Evolutionary conservation across 2,797 vertebrate genomes (phyloP).

Genomic region (Eupleurogrammus muticus): DNA sequence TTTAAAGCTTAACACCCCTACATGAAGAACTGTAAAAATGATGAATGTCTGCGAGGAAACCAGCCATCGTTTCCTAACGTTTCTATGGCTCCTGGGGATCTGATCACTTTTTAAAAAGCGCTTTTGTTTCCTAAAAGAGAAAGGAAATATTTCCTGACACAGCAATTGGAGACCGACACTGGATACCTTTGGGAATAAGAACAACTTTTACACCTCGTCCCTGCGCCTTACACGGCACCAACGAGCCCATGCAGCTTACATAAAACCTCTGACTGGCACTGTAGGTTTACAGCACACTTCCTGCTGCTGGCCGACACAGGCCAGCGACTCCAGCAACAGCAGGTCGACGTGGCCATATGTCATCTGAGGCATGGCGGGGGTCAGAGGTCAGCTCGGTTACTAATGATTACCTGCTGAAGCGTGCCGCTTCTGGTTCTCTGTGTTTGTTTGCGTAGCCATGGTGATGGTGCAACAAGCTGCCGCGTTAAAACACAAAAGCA

Average conservation of each 20-base stretch:
- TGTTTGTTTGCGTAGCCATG: slow-evolving; percentile 61
- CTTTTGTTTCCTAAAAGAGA: slow-evolving; percentile 25
- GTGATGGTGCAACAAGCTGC: slow-evolving; percentile 48
- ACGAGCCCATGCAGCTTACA: not conserved
- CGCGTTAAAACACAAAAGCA: slow-evolving; percentile 11
- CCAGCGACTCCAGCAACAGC: slow-evolving; percentile 63
- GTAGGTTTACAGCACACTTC: slow-evolving; percentile 20
- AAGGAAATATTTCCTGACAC: slow-evolving; percentile 18
- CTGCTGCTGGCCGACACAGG: slow-evolving; percentile 17
- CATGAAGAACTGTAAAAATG: slow-evolving; percentile 26
- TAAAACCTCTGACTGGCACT: slow-evolving; percentile 4
- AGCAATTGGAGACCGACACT: slow-evolving; percentile 12
- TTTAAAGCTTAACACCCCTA: slow-evolving; percentile 10
- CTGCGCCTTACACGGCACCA: not conserved
- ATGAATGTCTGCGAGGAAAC: slow-evolving; percentile 5
- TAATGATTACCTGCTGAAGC: slow-evolving; percentile 71
- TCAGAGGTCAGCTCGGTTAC: slow-evolving; percentile 61
- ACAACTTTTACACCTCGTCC: not conserved
- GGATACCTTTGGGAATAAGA: not conserved
- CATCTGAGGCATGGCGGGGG: slow-evolving; percentile 49
- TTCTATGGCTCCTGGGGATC: slow-evolving; percentile 26
- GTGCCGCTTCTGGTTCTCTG: slow-evolving; percentile 16
- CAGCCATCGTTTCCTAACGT: slow-evolving; percentile 24
- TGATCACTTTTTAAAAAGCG: slow-evolving; percentile 20
- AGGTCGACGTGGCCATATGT: slow-evolving; percentile 68